These are phyloP conservation scores for Teleogryllus oceanicus DNA, from an alignment of 2,888 invertebrate genomes.

Conservation along the genomic window DNA sequence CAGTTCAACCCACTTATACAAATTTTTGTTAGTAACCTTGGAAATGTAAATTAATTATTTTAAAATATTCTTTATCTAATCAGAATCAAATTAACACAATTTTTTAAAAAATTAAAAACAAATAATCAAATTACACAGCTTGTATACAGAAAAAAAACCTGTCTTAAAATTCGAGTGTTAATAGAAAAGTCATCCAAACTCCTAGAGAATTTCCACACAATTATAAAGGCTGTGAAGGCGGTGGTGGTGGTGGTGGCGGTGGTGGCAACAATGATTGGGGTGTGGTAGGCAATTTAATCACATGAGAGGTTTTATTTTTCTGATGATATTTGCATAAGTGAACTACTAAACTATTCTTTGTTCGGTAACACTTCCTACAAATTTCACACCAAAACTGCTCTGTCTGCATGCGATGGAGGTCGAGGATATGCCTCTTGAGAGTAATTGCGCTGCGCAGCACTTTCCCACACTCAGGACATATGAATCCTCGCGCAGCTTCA, in stretches of 20 bases:
- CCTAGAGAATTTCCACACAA: too few species aligned
- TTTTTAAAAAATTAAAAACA: too few species aligned
- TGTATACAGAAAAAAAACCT: too few species aligned
- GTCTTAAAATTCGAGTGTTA: too few species aligned
- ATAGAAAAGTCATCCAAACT: too few species aligned
- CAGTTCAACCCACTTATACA: too few species aligned
- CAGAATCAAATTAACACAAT: too few species aligned
- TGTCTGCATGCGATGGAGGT: constrained; percentile 44
- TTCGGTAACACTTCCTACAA: constrained; percentile 44
- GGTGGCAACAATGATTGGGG: neutral
- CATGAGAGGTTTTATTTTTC: constrained; percentile 39
- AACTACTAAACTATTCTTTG: constrained; percentile 45
- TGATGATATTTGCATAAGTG: constrained; percentile 45
- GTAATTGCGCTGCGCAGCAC: constrained; percentile 44
- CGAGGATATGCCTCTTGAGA: constrained; percentile 43
- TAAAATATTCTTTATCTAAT: too few species aligned
- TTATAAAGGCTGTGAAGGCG: neutral
- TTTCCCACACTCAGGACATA: constrained; percentile 45
- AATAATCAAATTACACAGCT: too few species aligned
- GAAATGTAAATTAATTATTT: too few species aligned
- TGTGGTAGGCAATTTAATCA: constrained; percentile 35
- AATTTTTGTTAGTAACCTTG: too few species aligned
- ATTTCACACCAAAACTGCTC: constrained; percentile 44
- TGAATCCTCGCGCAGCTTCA: constrained; percentile 39
- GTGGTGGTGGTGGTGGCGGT: neutral